These are phyloP conservation scores for Ormia ochracea DNA, from an alignment of 2,888 invertebrate species.

Conservation along the genomic window DNA sequence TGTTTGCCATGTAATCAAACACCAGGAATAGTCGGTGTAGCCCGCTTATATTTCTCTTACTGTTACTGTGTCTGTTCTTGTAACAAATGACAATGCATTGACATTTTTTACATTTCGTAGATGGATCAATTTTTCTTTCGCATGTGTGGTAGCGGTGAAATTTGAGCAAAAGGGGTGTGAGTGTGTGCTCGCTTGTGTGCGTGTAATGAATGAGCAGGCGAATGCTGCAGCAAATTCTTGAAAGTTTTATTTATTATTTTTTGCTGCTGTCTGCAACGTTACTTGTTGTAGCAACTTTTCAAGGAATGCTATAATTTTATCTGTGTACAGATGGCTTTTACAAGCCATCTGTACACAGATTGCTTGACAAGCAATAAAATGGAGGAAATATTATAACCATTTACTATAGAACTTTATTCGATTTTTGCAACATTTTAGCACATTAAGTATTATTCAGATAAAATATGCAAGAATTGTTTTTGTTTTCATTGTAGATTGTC, in stretches of 20 bases:
- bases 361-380: conserved; percentile 20
- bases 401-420: conserved; percentile 5
- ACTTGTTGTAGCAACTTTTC: conserved; percentile 21
- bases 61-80: background rate
- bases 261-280: background rate
- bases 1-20: conserved; percentile 16
- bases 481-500: conserved; percentile 30
- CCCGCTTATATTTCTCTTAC: conserved; percentile 2
- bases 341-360: too few species aligned
- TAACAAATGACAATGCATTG: conserved; percentile 59
- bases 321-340: conserved; percentile 14
- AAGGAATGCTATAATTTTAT: conserved; percentile 14
- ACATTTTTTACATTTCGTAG: conserved; percentile 50
- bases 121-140: conserved; percentile 43
- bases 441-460: conserved; percentile 2
- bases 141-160: conserved; percentile 15
- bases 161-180: background rate
- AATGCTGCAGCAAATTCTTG: conserved; percentile 32
- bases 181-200: background rate
- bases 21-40: conserved; percentile 26
- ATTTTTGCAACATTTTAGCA: conserved; percentile 29
- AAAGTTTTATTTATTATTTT: background rate
- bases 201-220: conserved; percentile 19
- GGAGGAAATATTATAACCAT: background rate
- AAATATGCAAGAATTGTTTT: background rate